phyloP scores from a whole-genome alignment of 1,140 invertebrate genomes.

The Homalodisca vitripennis region DNA sequence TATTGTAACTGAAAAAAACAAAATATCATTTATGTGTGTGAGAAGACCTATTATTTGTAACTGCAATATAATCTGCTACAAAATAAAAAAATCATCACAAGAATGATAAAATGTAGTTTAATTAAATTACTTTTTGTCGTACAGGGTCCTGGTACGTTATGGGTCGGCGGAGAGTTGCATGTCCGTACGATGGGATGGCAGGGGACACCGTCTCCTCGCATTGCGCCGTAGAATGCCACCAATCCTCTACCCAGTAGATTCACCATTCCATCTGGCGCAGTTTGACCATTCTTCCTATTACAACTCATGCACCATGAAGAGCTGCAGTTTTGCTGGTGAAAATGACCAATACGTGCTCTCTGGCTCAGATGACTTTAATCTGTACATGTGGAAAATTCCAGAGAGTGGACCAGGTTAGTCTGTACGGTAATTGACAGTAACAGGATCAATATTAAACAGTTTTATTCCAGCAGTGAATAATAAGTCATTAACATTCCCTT shows the following conservation, averaged over 20 bases:
- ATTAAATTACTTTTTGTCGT: neutral
- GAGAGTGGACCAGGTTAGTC: constrained; percentile 49
- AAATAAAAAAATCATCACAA: no score
- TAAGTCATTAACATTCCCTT: no score
- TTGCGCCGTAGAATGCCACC: constrained; percentile 79
- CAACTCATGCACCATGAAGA: constrained; percentile 97
- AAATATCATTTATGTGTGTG: no score
- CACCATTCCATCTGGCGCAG: constrained; percentile 68
- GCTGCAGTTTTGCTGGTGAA: constrained; percentile 89
- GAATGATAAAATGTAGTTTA: neutral
- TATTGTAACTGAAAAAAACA: no score
- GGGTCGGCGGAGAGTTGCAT: constrained; percentile 77
- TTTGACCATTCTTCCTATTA: constrained; percentile 92
- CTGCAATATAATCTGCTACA: no score
- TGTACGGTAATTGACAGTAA: no score
- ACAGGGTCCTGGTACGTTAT: constrained; percentile 48
- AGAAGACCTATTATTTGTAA: no score
- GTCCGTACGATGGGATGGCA: constrained; percentile 85
- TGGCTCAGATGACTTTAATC: constrained; percentile 92
- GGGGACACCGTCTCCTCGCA: constrained; percentile 76
- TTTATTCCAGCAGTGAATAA: no score
- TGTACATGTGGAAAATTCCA: constrained; percentile 93
- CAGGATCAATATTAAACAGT: no score
- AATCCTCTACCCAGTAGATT: constrained; percentile 72
- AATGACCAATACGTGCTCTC: constrained; percentile 87